Conservation (phyloP, 2,888 invertebrate species). For the Phania funesta region DNA sequence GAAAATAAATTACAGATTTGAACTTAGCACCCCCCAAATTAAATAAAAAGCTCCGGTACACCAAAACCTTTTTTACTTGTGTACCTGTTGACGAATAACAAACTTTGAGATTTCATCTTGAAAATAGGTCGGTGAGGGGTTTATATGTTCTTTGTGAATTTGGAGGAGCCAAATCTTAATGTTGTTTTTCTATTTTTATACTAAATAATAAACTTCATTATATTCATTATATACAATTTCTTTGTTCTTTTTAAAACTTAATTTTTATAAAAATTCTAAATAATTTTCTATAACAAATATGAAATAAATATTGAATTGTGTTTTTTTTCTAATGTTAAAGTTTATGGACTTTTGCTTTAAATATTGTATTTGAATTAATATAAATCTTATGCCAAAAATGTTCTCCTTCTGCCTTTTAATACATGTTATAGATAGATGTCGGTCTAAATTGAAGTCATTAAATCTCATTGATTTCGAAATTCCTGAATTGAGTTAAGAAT, state of each 20-base stretch:
- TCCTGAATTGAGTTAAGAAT: slow-evolving; percentile 11
- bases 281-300: slow-evolving; percentile 60
- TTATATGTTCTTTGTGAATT: not conserved
- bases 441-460: slow-evolving; percentile 54
- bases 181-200: not conserved
- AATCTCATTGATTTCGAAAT: slow-evolving; percentile 28
- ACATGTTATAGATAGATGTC: slow-evolving; percentile 29
- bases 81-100: not conserved
- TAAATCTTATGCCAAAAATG: slow-evolving; percentile 62
- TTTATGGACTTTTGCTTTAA: slow-evolving; percentile 67
- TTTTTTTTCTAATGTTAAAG: slow-evolving; percentile 67
- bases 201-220: not conserved
- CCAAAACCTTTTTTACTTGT: not conserved
- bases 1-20: no score
- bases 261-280: slow-evolving; percentile 10
- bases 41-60: no score
- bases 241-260: not conserved
- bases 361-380: slow-evolving; percentile 22
- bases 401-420: slow-evolving; percentile 52
- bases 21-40: no score
- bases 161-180: slow-evolving; percentile 22
- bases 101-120: no score
- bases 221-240: slow-evolving; percentile 53
- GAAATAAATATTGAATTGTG: slow-evolving; percentile 65
- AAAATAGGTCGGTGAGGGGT: not conserved